Evolutionary conservation across 2,113 vertebrate species (phyloP).

Genomic region (Cottus gobio): DNA sequence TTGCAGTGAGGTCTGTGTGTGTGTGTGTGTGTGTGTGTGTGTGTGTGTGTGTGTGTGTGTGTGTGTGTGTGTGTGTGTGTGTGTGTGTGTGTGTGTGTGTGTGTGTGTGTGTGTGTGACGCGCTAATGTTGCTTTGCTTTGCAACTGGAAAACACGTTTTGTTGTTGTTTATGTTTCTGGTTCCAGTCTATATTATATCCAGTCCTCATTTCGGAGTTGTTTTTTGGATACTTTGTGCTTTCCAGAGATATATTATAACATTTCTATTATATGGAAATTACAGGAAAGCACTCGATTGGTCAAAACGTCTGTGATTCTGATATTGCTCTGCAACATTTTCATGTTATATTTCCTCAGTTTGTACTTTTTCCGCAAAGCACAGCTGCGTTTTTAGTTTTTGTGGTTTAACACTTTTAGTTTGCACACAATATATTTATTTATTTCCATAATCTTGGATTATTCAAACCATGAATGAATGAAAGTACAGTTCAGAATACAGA

Average conservation of each 20-base stretch:
- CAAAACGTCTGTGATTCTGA: not conserved
- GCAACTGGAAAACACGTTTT: not conserved
- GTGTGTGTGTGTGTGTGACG: too few relatives aligned
- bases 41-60: too few relatives aligned
- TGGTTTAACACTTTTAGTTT: not conserved
- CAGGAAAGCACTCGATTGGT: not conserved
- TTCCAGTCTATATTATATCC: not conserved
- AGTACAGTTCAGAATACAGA: constrained; percentile 15
- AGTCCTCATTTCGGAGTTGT: not conserved
- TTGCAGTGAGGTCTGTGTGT: not conserved
- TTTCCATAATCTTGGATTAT: constrained; percentile 1
- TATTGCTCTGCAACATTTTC: not conserved
- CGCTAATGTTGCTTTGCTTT: not conserved
- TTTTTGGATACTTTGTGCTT: not conserved
- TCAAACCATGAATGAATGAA: not conserved
- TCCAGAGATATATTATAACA: not conserved
- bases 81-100: too few relatives aligned
- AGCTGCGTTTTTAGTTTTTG: not conserved
- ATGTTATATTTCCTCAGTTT: not conserved
- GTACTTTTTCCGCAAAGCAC: not conserved
- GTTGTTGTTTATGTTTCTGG: not conserved
- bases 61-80: too few relatives aligned
- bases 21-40: too few relatives aligned
- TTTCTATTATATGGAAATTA: not conserved
- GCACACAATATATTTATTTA: not conserved